Evolutionary conservation across 37 sponge, comb jelly and placozoan species (phyloP).

Genomic region (Halichondria panicea): DNA sequence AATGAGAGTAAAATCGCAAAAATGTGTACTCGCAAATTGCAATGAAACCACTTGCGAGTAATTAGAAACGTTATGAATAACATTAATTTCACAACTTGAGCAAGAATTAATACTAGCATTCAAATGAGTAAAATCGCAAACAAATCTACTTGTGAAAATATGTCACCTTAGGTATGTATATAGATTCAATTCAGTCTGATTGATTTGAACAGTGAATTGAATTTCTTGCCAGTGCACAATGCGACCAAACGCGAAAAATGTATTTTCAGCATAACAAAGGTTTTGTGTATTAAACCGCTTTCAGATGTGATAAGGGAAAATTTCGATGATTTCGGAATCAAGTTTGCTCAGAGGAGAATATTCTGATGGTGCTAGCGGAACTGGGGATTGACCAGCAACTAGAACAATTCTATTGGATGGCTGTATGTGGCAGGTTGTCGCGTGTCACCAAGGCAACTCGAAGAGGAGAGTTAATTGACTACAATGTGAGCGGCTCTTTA

Average conservation of each 20-base stretch:
- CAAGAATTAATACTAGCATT: no score
- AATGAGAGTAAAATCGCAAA: no score
- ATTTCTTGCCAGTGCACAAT: slow-evolving; percentile 69
- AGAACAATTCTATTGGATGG: slow-evolving; percentile 60
- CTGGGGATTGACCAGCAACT: slow-evolving; percentile 21
- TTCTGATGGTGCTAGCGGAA: slow-evolving; percentile 23
- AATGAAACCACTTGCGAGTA: no score
- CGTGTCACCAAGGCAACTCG: slow-evolving; percentile 36
- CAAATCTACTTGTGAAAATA: no score
- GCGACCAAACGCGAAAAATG: slow-evolving; percentile 48
- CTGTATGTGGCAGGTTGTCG: slow-evolving; percentile 51
- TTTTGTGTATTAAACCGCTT: slow-evolving; percentile 44
- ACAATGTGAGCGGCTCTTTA: slow-evolving; percentile 29
- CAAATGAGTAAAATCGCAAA: no score
- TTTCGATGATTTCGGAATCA: slow-evolving; percentile 19
- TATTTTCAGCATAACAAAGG: slow-evolving; percentile 66
- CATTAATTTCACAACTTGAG: no score
- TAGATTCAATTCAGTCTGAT: no score
- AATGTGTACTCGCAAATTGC: no score
- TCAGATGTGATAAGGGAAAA: slow-evolving; percentile 25
- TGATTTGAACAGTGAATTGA: slow-evolving; percentile 7
- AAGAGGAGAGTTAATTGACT: slow-evolving; percentile 41
- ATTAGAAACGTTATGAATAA: no score
- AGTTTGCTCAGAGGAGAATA: slow-evolving; percentile 38
- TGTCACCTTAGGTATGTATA: no score